These are phyloP conservation scores for Pinctada fucata DNA, from an alignment of 2,888 invertebrate genomes.

Conservation along the genomic window DNA sequence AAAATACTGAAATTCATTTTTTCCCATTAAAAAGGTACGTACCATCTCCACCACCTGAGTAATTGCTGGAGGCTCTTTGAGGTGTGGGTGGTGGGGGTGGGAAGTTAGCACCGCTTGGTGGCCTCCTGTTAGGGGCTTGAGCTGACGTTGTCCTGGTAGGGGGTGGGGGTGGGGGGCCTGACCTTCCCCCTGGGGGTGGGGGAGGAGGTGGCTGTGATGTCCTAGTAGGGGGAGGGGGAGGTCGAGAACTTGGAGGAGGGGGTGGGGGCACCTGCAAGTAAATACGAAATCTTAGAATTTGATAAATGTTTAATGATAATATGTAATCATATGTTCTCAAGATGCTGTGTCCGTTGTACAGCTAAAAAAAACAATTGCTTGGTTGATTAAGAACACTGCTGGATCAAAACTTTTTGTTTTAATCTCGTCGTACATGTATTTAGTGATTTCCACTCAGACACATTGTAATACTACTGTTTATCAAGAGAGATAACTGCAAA, in stretches of 20 bases:
- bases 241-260: slow-evolving; percentile 55
- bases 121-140: slow-evolving; percentile 46
- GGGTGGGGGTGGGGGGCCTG: slow-evolving; percentile 63
- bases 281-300: not conserved
- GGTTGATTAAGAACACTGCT: no score
- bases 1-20: no score
- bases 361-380: no score
- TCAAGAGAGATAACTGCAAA: no score
- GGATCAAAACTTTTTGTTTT: no score
- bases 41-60: slow-evolving; percentile 62
- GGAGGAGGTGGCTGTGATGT: slow-evolving; percentile 37
- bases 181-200: slow-evolving; percentile 37
- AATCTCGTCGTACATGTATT: no score
- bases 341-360: no score
- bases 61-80: slow-evolving; percentile 50
- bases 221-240: slow-evolving; percentile 56
- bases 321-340: not conserved
- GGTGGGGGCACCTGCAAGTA: slow-evolving; percentile 15
- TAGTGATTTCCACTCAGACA: no score
- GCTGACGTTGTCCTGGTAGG: slow-evolving; percentile 54
- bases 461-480: no score
- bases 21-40: not conserved
- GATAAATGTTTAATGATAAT: not conserved
- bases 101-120: slow-evolving; percentile 30
- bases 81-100: slow-evolving; percentile 54